Percentiles rank a stretch among this genome's conserved stretches.
These are phyloP conservation scores for Crocuta crocuta DNA, from an alignment of 2,113 vertebrate species.

Conservation along the genomic window DNA sequence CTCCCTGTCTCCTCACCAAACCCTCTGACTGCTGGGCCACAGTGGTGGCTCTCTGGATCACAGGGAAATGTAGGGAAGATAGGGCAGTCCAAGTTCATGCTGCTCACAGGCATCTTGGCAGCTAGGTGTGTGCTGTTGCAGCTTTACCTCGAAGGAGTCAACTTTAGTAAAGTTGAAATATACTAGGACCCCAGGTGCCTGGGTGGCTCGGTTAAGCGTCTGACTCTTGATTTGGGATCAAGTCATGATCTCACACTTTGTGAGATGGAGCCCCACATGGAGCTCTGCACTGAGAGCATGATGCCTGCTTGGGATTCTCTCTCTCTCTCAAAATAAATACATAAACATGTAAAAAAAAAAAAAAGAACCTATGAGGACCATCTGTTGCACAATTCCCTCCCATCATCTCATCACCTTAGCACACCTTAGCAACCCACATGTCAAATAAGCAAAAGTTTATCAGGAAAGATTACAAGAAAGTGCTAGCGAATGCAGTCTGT, in stretches of 20 bases:
- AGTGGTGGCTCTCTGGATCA: neutral
- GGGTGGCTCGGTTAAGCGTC: no score
- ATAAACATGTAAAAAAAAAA: no score
- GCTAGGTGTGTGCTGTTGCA: neutral
- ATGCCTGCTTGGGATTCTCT: no score
- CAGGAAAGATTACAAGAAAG: slow-evolving; percentile 15
- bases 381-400: neutral
- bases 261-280: no score
- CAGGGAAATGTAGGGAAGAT: neutral
- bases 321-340: no score
- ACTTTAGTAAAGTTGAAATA: slow-evolving; percentile 43
- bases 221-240: no score
- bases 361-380: neutral
- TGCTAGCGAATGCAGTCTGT: neutral
- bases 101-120: neutral
- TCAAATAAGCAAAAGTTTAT: slow-evolving; percentile 43
- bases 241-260: no score
- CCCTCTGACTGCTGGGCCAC: neutral
- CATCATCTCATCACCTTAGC: neutral
- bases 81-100: neutral
- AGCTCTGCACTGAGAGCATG: no score
- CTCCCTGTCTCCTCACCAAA: neutral
- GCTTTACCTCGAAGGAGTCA: slow-evolving; percentile 44
- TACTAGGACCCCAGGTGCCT: neutral
- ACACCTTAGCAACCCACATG: neutral